Evolutionary conservation across 1,140 invertebrate species (phyloP), one percentile per base, ranked within the genome.

Genomic region (Bombus polaris): DNA sequence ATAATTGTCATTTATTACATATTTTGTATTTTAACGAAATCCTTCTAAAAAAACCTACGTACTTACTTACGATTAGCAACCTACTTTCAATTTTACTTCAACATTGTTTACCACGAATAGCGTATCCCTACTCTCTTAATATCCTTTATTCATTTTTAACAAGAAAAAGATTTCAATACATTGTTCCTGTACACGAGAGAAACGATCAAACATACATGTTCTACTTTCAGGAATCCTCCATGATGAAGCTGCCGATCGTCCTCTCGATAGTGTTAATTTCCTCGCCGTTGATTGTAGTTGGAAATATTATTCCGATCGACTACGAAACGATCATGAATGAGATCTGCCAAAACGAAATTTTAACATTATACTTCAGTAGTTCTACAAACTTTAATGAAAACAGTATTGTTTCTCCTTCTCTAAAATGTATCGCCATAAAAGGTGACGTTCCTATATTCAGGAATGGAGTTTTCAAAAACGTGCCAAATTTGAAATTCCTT

Each of bases 401-500:
- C 4, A 28, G 1, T 13, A 35, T 75, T 8, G 6, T 6, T 3
- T 70, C 66, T 32, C n/a, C 70, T 0, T 3, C 35, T 0, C 28
- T 85, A 57, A 85, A 0, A 37, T 87, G 85, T 44, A 37, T 88
- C 18, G 8, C 2, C 0, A 28, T 87, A 10, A 25, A 78, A 18
- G 13, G 22, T 1, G 10, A 2, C 0, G 0, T 1, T 9, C 12
- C 84, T n/a, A 4, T 0, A 0, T 44, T 86, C 0, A 6, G 6
- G 0, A 0, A 15, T 1, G 72, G 65, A 42, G 62, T 74, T 0
- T 90, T 90, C 25, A 25, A 53, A 1, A 66, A 78, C 47, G 13
- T 88, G 8, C 72, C 73, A 22, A 81, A 78, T 59, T 78, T 89
- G 9, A n/a, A 18, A n/a, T 66, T 75, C 13, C 42, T 88, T 4